Base-by-base conservation (phyloP, 2,113 vertebrate genomes). In the Chitala chitala region DNA sequence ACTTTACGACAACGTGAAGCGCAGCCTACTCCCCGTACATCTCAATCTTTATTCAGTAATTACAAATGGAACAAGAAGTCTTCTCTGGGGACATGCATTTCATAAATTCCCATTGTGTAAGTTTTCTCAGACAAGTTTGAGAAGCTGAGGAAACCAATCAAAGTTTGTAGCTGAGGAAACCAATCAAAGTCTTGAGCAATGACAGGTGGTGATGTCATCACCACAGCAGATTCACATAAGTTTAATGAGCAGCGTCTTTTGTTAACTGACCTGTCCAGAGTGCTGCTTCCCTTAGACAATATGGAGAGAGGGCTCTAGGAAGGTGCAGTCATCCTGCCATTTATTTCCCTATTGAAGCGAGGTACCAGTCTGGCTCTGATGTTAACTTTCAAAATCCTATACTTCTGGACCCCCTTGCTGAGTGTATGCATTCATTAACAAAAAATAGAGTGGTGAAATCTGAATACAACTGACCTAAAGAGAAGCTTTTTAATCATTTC, bases 221-320 rank as follows among this genome's bases (percentile, higher is more conserved):
- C 38, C 20, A 13, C 36, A 26, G 56, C 55, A 3, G 8, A 40
- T 48, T 36, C 72, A 51, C 42, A 26, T 42, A 36, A 17, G 20
- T 44, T 56, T 54, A 51, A 64, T 65, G 56, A 70, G 58, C 56
- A 44, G 56, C 46, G 63, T 56, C 44, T 74, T 71, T 24, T 44
- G 24, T 70, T 74, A 76, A 76, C 63, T 38, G 71, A 71, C 69
- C 75, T 76, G 75, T 63, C 75, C 54, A n/a, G n/a, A n/a, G n/a
- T n/a, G n/a, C n/a, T n/a, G n/a, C n/a, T n/a, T n/a, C n/a, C n/a
- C n/a, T n/a, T 24, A 20, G 38, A 46, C 55, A 58, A 63, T 63
- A 63, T 63, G 31, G 59, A 38, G 20, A 63, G 59, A 63, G 29
- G 59, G 33, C 33, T 63, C 59, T 20, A 6, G 15, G 59, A 29